A percentile compares a stretch with the other conserved stretches of the same genome.
phyloP scores from a whole-genome alignment of 2,888 invertebrate genomes.

The Camptogramma bilineatum region DNA sequence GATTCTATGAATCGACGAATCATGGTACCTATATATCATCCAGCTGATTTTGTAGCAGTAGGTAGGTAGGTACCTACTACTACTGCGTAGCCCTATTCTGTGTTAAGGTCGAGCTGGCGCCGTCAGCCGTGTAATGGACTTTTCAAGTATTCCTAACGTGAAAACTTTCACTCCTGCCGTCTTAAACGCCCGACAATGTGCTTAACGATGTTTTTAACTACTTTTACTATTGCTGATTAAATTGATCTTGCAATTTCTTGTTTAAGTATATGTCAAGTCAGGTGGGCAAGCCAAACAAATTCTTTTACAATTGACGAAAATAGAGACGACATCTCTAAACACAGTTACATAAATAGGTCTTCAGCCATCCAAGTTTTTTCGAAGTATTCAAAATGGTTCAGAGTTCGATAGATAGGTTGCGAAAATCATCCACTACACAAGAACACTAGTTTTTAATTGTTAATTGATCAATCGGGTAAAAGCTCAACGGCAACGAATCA shows the following conservation, averaged over 20 bases:
- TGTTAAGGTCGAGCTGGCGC: slow-evolving; percentile 66
- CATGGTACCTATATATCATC: too few relatives aligned
- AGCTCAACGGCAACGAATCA: too few relatives aligned
- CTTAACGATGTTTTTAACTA: slow-evolving; percentile 83
- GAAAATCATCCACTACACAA: neutral
- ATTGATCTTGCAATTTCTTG: slow-evolving; percentile 54
- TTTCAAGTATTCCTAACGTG: slow-evolving; percentile 83
- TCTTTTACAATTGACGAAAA: too few relatives aligned
- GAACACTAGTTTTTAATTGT: neutral
- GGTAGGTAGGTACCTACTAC: neutral
- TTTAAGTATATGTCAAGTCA: neutral
- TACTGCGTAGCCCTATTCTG: slow-evolving; percentile 36
- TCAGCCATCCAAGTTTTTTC: neutral
- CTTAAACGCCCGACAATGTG: slow-evolving; percentile 80
- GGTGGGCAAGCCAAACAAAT: too few relatives aligned
- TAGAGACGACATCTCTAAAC: too few relatives aligned
- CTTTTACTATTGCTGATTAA: slow-evolving; percentile 74
- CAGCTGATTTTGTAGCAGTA: neutral
- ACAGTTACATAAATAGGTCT: neutral
- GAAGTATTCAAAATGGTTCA: neutral
- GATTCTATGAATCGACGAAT: too few relatives aligned
- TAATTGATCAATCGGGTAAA: neutral
- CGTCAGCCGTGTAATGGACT: slow-evolving; percentile 83
- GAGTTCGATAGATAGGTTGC: too few relatives aligned
- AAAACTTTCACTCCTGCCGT: slow-evolving; percentile 76